Conservation (phyloP, 2,888 invertebrate species). For the Eristalis pertinax region DNA sequence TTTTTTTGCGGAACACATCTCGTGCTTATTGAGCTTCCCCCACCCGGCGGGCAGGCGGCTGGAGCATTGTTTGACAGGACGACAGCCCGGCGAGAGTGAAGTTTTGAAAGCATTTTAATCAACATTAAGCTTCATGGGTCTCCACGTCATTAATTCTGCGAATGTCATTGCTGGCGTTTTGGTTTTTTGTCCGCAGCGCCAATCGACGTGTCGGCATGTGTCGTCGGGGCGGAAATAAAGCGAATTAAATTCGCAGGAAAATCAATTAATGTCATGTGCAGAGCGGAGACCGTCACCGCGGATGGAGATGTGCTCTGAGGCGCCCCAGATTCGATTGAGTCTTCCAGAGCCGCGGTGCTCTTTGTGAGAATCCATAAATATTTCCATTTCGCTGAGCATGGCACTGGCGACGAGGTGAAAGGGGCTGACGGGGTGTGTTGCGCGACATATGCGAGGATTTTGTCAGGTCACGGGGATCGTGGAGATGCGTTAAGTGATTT, state of each 20-base stretch:
- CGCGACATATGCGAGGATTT: background rate
- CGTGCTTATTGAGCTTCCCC: slow-evolving; percentile 45
- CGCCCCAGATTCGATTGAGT: background rate
- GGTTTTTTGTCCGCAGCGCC: background rate
- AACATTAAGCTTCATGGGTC: slow-evolving; percentile 72
- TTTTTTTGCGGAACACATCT: slow-evolving; percentile 10
- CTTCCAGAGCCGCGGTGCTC: slow-evolving; percentile 2
- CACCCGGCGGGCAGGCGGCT: slow-evolving; percentile 35
- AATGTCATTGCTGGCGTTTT: slow-evolving; percentile 61
- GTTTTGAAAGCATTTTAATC: slow-evolving; percentile 70
- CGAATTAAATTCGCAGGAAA: slow-evolving; percentile 65
- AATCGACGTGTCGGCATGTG: background rate
- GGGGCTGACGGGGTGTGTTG: background rate
- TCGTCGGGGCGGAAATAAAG: slow-evolving; percentile 53
- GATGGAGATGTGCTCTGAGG: slow-evolving; percentile 18
- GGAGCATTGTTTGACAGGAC: slow-evolving; percentile 65
- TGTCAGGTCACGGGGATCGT: slow-evolving; percentile 22
- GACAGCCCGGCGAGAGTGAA: slow-evolving; percentile 12
- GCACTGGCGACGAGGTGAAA: background rate
- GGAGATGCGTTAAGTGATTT: slow-evolving; percentile 43
- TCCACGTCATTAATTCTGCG: slow-evolving; percentile 71
- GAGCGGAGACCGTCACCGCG: background rate
- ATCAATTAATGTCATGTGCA: slow-evolving; percentile 65
- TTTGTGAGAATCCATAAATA: slow-evolving; percentile 58
- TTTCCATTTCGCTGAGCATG: slow-evolving; percentile 62